phyloP scores from a whole-genome alignment of 2,888 invertebrate species.

The Trichogramma dendrolimi region DNA sequence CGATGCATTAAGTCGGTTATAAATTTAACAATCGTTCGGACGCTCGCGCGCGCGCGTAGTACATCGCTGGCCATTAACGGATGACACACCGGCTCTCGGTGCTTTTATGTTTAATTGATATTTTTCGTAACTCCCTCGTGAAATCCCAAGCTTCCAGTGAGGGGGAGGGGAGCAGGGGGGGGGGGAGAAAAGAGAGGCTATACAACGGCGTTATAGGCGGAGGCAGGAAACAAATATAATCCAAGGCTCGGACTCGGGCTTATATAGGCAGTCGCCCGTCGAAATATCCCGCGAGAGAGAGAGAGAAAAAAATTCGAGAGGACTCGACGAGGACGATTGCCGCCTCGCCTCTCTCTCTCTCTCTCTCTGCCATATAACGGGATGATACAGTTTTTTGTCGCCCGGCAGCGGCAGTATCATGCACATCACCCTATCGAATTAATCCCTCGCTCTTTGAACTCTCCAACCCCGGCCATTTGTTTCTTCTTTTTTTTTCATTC shows the following conservation, averaged over 20 bases:
- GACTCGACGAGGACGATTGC: constrained; percentile 8
- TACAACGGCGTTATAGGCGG: no score
- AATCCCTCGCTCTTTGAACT: no score
- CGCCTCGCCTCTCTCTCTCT: no score
- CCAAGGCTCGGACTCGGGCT: constrained; percentile 23
- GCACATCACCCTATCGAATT: no score
- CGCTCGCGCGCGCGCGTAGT: constrained; percentile 37
- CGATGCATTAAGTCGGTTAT: no score
- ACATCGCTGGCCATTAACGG: constrained; percentile 47
- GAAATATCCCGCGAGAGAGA: neutral
- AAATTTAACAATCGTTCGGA: constrained; percentile 37
- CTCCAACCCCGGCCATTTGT: no score
- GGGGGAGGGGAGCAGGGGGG: constrained; percentile 22
- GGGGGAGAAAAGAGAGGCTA: no score
- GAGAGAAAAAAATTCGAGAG: constrained; percentile 1
- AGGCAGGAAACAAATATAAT: constrained; percentile 44
- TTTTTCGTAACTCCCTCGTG: constrained; percentile 49
- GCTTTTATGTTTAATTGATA: constrained; percentile 53
- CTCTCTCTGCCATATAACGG: no score
- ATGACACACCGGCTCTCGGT: constrained; percentile 46
- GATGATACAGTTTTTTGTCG: no score
- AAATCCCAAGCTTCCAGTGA: constrained; percentile 40
- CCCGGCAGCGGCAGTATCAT: no score
- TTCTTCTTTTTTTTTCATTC: no score
- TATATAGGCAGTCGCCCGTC: no score